A percentile compares a stretch with the other conserved stretches of the same genome.
phyloP scores from a whole-genome alignment of 2,113 vertebrate species.

The Alethe diademata region DNA sequence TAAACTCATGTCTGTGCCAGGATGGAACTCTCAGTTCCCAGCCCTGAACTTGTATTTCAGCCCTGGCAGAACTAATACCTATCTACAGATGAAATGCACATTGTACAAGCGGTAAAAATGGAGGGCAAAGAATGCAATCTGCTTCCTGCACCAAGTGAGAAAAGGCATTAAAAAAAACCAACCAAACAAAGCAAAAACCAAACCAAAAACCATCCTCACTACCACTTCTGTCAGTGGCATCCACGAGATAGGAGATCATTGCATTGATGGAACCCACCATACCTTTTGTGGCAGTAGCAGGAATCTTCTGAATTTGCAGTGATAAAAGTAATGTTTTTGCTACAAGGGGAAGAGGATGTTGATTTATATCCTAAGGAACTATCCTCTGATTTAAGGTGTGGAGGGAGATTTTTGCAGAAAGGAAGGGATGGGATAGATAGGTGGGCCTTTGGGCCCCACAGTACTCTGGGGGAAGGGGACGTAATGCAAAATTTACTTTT shows the following conservation, averaged over 20 bases:
- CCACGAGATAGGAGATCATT: not conserved
- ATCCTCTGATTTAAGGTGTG: not conserved
- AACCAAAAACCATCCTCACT: not conserved
- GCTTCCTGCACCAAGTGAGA: not conserved
- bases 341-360: not conserved
- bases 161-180: not conserved
- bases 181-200: not conserved
- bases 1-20: not conserved
- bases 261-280: not conserved
- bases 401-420: not conserved
- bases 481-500: not conserved
- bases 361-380: not conserved
- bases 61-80: not conserved
- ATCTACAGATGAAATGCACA: not conserved
- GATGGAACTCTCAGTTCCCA: not conserved
- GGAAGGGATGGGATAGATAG: not conserved
- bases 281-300: not conserved
- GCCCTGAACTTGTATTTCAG: not conserved
- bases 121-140: not conserved
- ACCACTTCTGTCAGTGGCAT: not conserved
- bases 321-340: not conserved
- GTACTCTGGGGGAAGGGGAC: not conserved
- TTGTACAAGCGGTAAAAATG: not conserved
- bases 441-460: not conserved
- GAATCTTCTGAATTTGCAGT: not conserved